Evolutionary conservation across 2,888 invertebrate species (phyloP).

Genomic region (Dolomedes plantarius): DNA sequence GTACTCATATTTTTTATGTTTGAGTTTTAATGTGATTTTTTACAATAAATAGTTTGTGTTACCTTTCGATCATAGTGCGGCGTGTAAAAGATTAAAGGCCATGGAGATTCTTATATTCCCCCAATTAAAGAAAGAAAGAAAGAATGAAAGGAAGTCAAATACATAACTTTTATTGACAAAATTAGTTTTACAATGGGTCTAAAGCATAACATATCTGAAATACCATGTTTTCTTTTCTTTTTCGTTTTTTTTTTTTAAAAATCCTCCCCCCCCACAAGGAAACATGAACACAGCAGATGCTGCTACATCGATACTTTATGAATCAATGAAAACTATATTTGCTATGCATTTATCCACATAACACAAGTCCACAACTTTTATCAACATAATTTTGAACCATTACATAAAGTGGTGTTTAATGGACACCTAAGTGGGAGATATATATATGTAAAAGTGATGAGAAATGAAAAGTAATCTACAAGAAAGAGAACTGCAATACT

Average conservation of each 20-base stretch:
- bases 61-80: no score
- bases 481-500: conserved; percentile 19
- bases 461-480: conserved; percentile 58
- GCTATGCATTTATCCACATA: conserved; percentile 37
- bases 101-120: no score
- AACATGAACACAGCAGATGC: conserved; percentile 15
- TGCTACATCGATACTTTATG: not conserved
- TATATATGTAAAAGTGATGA: conserved; percentile 57
- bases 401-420: conserved; percentile 18
- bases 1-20: no score
- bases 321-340: conserved; percentile 24
- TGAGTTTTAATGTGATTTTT: no score
- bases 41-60: no score
- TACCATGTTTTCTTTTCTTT: not conserved
- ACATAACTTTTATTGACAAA: conserved; percentile 52
- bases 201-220: conserved; percentile 41
- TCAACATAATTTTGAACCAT: conserved; percentile 37
- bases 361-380: conserved; percentile 40
- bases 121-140: no score
- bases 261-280: no score
- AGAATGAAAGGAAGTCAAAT: not conserved
- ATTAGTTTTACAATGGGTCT: conserved; percentile 47
- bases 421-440: conserved; percentile 47
- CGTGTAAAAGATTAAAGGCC: no score
- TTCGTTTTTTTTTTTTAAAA: no score